Conservation (phyloP, 2,888 invertebrate species). For the Parascotia fuliginaria region DNA sequence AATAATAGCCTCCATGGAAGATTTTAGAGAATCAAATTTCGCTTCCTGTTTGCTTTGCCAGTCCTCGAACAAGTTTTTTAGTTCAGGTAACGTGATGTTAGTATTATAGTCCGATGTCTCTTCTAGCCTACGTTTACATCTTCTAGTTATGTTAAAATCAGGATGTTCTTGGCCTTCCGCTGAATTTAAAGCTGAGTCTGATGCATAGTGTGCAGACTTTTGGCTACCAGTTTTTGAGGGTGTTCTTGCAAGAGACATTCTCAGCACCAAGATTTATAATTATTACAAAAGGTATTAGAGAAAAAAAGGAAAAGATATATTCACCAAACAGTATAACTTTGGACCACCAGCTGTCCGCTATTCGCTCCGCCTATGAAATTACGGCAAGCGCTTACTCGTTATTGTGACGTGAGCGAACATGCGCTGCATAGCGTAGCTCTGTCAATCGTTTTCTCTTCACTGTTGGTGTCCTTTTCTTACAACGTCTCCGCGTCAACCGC, state of each 20-base stretch:
- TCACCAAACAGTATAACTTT: background rate
- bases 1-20: background rate
- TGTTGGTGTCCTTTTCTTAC: background rate
- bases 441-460: background rate
- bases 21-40: slow-evolving; percentile 3
- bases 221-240: too few relatives aligned
- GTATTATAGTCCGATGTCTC: background rate
- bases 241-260: background rate
- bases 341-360: background rate
- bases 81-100: slow-evolving; percentile 2
- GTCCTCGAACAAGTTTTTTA: slow-evolving; percentile 4
- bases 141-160: background rate
- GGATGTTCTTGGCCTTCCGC: background rate
- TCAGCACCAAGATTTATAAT: background rate
- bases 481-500: background rate
- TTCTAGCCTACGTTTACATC: slow-evolving; percentile 1
- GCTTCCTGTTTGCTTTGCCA: slow-evolving; percentile 3
- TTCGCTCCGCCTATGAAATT: too few relatives aligned
- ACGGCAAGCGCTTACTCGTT: too few relatives aligned
- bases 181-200: slow-evolving; percentile 1
- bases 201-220: background rate
- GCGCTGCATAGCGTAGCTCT: background rate
- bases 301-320: background rate
- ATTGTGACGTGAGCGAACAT: too few relatives aligned
- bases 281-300: background rate